Conservation (phyloP, 2,113 vertebrate species). For the Pygoscelis adeliae region DNA sequence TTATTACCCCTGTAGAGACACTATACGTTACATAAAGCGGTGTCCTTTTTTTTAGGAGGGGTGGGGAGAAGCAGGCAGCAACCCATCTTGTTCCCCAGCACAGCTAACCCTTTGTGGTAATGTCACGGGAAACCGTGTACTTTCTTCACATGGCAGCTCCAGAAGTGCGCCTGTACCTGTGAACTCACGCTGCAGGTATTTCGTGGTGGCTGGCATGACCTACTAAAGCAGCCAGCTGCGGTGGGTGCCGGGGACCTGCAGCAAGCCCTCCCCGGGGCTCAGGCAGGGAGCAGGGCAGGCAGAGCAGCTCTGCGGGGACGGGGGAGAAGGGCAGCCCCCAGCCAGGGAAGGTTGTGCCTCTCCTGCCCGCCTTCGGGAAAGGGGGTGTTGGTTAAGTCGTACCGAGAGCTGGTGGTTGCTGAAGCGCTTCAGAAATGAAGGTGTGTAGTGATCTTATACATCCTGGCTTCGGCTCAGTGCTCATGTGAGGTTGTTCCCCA, state of each 20-base stretch:
- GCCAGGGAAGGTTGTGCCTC: background rate
- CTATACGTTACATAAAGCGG: background rate
- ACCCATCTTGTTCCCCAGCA: background rate
- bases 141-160: background rate
- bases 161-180: accelerated
- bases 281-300: background rate
- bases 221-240: background rate
- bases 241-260: no score
- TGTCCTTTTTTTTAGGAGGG: background rate
- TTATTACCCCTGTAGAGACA: background rate
- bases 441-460: background rate
- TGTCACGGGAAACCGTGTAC: accelerated
- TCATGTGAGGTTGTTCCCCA: background rate
- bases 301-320: background rate
- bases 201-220: background rate
- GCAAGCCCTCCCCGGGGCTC: accelerated
- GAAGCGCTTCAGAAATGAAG: background rate
- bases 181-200: background rate
- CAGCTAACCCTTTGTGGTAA: background rate
- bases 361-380: accelerated
- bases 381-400: background rate
- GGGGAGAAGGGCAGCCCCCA: background rate
- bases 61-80: background rate
- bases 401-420: background rate
- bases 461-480: background rate